phyloP scores from a whole-genome alignment of 2,113 vertebrate species.

The Catharus bicknelli region DNA sequence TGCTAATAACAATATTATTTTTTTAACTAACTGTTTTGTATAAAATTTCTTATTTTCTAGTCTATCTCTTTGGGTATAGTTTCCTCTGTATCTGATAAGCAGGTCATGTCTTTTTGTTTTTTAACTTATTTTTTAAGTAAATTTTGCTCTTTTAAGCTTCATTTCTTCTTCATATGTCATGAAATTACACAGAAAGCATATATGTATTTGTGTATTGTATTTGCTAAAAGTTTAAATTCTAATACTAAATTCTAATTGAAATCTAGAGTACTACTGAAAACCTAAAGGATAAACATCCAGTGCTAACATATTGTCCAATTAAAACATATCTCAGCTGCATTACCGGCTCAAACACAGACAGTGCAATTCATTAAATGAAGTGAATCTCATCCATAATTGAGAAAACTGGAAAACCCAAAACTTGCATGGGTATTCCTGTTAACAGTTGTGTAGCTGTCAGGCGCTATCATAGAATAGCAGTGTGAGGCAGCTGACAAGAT shows the following conservation, averaged over 20 bases:
- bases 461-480: background rate
- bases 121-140: background rate
- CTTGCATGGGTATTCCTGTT: background rate
- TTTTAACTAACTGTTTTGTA: background rate
- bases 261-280: background rate
- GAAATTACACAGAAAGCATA: background rate
- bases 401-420: background rate
- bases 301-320: background rate
- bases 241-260: background rate
- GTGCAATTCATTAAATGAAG: background rate
- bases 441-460: background rate
- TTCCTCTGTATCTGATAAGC: background rate
- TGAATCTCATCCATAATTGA: background rate
- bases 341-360: background rate
- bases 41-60: conserved; percentile 1
- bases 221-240: background rate
- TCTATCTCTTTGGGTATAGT: background rate
- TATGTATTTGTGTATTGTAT: background rate
- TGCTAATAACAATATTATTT: background rate
- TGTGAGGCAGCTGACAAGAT: background rate
- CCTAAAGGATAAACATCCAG: background rate
- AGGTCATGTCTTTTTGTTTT: background rate
- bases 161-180: background rate
- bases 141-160: background rate
- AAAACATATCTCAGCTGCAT: background rate